Evolutionary conservation across 2,797 vertebrate species (phyloP), one percentile per base, ranked within the genome.

Genomic region (Semotilus atromaculatus): DNA sequence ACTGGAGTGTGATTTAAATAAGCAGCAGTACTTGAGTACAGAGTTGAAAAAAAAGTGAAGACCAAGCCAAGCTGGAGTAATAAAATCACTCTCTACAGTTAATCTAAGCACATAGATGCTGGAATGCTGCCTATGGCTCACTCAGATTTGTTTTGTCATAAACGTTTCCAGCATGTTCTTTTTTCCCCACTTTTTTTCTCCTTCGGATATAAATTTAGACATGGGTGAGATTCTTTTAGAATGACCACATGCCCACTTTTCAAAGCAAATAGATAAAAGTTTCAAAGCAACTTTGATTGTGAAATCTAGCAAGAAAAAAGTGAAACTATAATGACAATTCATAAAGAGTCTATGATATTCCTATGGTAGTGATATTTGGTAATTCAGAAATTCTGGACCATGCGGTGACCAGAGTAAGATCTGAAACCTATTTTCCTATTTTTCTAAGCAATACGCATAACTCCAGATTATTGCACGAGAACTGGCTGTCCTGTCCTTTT

Each of bases 231-330:
- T 89, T 88, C 77, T 80, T 73, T 62, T 21, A n/a, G 11, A 86
- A 80, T 86, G 80, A 90, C 78, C 43, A 36, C 83, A 80, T 36
- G 80, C 38, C 66, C 68, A 58, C 23, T 83, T 88, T 87, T 83
- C 67, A 81, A 77, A 80, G 40, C 45, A 40, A 43, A 85, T n/a
- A 55, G 21, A 23, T 85, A 74, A 72, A 79, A n/a, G 29, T 88
- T 88, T 83, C 66, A 81, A 77, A 80, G 40, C 53, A 38, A 38
- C 60, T 40, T 70, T 76, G 76, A 68, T 82, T 85, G 64, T 85
- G 48, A 71, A 87, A 85, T 36, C 64, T 73, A 31, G 36, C 60
- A 7, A 18, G 72, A 74, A 53, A 62, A 83, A 19, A 36, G 5
- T 67, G 31, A 5, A 8, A 55, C 45, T 1, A 48, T n/a, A 51